Evolutionary conservation across 2,113 vertebrate species (phyloP).

Genomic region (Erpornis zantholeuca): DNA sequence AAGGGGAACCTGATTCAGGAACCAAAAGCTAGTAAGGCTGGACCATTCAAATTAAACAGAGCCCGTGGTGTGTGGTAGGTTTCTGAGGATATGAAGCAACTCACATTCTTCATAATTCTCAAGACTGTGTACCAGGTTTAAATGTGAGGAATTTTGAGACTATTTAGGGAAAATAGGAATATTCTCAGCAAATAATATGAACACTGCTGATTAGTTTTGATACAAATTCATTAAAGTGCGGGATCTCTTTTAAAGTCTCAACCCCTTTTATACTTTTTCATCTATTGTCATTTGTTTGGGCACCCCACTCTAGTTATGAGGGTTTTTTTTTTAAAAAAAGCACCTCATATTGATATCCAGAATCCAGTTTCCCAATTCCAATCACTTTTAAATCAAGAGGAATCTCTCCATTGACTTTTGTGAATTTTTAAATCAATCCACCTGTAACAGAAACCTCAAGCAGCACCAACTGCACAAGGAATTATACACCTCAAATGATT

Average conservation of each 20-base stretch:
- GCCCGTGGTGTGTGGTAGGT: background rate
- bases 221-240: background rate
- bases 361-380: background rate
- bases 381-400: background rate
- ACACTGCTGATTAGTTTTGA: background rate
- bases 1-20: background rate
- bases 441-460: background rate
- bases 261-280: background rate
- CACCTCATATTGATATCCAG: background rate
- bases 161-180: background rate
- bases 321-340: fast-evolving
- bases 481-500: background rate
- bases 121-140: background rate
- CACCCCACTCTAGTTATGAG: background rate
- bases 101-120: background rate
- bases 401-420: background rate
- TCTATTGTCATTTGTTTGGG: background rate
- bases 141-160: background rate
- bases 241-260: background rate
- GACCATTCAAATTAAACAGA: background rate
- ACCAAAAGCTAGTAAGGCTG: background rate
- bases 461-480: background rate
- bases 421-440: background rate
- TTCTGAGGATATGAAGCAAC: background rate
- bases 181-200: background rate